Conservation (phyloP, 2,113 vertebrate species). For the Pteruthius melanotis region DNA sequence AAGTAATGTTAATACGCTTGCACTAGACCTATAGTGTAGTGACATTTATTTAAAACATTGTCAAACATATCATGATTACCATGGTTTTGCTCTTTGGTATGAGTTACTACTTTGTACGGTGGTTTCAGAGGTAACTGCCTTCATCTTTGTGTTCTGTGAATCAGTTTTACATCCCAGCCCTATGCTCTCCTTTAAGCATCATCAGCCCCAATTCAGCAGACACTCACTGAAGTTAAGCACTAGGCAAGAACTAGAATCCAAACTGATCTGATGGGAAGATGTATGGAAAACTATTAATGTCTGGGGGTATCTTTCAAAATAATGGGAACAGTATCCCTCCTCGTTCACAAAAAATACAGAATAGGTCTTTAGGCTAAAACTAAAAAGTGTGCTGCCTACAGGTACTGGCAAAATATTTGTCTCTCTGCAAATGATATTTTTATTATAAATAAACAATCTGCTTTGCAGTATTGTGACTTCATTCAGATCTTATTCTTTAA, state of each 20-base stretch:
- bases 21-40: background rate
- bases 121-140: background rate
- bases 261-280: background rate
- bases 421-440: background rate
- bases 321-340: background rate
- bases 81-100: background rate
- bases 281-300: background rate
- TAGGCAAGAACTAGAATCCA: background rate
- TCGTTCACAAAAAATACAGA: background rate
- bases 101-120: background rate
- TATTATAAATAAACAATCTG: background rate
- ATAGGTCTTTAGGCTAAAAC: background rate
- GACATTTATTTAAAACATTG: background rate
- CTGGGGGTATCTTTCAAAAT: background rate
- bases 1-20: background rate
- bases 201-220: background rate
- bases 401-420: background rate
- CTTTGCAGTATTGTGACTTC: background rate
- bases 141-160: background rate
- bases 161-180: background rate
- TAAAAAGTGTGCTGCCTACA: background rate
- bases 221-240: background rate
- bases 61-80: background rate
- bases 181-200: background rate
- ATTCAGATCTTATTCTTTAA: background rate